Percentiles rank a stretch among this genome's conserved stretches.
Conservation (phyloP, 1,140 invertebrate genomes). For the Metaphire vulgaris region DNA sequence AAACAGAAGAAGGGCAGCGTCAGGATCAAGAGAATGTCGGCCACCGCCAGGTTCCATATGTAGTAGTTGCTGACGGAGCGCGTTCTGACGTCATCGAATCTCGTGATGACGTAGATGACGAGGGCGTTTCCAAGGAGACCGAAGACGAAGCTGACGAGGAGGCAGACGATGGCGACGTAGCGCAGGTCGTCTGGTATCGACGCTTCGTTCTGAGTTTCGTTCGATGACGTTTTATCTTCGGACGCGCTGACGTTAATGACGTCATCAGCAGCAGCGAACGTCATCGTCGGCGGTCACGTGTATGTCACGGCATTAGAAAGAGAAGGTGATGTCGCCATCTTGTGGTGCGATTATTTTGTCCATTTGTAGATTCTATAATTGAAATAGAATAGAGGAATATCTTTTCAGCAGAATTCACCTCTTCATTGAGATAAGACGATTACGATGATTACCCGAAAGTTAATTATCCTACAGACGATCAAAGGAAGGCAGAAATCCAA, state of each 20-base stretch:
- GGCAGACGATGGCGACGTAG: neutral
- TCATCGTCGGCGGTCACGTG: too few species aligned
- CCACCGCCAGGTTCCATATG: constrained; percentile 22
- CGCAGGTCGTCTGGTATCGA: neutral
- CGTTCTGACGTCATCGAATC: neutral
- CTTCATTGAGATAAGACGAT: too few species aligned
- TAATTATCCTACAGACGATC: too few species aligned
- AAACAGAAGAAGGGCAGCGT: constrained; percentile 19
- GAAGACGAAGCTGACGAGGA: neutral
- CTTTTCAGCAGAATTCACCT: too few species aligned
- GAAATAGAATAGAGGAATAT: too few species aligned
- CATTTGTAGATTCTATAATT: too few species aligned
- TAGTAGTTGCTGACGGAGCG: constrained; percentile 15
- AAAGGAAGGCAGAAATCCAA: too few species aligned
- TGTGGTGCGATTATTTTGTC: too few species aligned
- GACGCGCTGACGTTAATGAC: neutral
- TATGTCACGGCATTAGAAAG: too few species aligned
- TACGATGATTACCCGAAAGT: too few species aligned
- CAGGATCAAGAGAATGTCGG: constrained; percentile 13
- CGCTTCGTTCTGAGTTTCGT: neutral
- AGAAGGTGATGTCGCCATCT: too few species aligned
- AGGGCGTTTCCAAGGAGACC: neutral
- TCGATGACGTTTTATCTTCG: neutral
- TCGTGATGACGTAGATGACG: neutral
- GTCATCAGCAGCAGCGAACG: neutral